Base-by-base conservation (phyloP, 2,797 vertebrate genomes). In the Schizothorax lantsangensis region DNA sequence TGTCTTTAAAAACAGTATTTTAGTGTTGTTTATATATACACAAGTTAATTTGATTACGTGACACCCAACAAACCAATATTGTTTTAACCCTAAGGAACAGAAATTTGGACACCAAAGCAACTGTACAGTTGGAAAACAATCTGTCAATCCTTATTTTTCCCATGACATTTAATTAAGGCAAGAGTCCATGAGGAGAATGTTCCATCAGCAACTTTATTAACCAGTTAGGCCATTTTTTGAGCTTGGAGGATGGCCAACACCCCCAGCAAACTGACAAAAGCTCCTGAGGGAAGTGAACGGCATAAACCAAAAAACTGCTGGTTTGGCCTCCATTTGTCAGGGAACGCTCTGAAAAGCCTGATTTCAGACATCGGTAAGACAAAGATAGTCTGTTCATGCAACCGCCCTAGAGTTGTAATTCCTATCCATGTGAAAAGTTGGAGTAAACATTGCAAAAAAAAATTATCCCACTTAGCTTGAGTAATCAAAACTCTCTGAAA, bases 141-240 rank as follows among this genome's bases (percentile, higher is more conserved):
- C 54, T 38, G 86, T 73, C 62, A 59, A 89, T 84, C 75, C 54
- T 72, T 90, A 92, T 90, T 88, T 89, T 84, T 69, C 90, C 47
- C 68, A 86, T 88, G 92, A 91, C 91, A 87, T 93, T 92, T 93
- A 89, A 86, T 87, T 89, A 85, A 84, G 12, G 71, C 79, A 90
- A 91, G 90, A 91, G 83, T 90, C 90, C 86, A 43, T 19, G 40
- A 36, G 52, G 84, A 79, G 12, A 10, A 85, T 69, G 17, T 84
- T 8, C 83, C 33, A 71, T 82, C 49, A 74, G 59, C 45, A 45
- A 86, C 86, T 88, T 88, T 87, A 88, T 84, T 72, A 84, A 74
- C 68, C 33, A 64, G 38, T 84, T 82, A 62, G 19, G 33, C 59
- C 4, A 12, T 78, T 83, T 80, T 59, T 57, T 47, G 12, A 83